phyloP scores from a whole-genome alignment of 2,888 invertebrate genomes.

The Asteroscopus sphinx region DNA sequence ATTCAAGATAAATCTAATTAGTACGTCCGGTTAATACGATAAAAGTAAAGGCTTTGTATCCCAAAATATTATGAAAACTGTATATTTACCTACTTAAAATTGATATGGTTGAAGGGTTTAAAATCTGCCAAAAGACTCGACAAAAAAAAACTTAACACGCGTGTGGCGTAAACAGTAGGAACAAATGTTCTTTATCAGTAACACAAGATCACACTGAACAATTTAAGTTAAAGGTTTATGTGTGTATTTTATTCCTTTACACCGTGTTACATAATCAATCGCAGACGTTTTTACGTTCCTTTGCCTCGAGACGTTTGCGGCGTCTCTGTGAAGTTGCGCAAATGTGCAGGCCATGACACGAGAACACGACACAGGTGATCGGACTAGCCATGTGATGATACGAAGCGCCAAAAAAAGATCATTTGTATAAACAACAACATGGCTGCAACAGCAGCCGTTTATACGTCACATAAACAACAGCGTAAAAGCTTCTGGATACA shows the following conservation, averaged over 20 bases:
- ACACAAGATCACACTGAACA: conserved; percentile 22
- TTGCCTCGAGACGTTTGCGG: conserved; percentile 28
- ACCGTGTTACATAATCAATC: conserved; percentile 46
- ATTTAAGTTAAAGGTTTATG: conserved; percentile 29
- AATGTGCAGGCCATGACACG: conserved; percentile 48
- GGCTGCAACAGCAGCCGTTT: conserved; percentile 20
- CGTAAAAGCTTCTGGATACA: conserved; percentile 30
- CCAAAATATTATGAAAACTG: neutral
- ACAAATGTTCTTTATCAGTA: conserved; percentile 27
- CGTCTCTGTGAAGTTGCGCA: conserved; percentile 44
- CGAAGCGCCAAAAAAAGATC: conserved; percentile 20
- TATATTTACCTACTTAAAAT: no score
- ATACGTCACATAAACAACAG: conserved; percentile 30
- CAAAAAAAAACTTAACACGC: conserved; percentile 1
- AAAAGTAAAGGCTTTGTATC: neutral
- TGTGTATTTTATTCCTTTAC: conserved; percentile 42
- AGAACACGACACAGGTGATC: conserved; percentile 40
- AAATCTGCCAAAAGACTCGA: neutral
- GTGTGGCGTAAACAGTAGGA: conserved; percentile 14
- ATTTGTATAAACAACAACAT: conserved; percentile 20
- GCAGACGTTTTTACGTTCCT: conserved; percentile 40
- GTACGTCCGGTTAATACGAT: no score
- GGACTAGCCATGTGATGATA: conserved; percentile 3
- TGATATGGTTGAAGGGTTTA: no score
- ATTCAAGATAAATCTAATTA: no score